Conservation (phyloP, 1,140 invertebrate species). For the Pachyrhynchus sulphureomaculatus region DNA sequence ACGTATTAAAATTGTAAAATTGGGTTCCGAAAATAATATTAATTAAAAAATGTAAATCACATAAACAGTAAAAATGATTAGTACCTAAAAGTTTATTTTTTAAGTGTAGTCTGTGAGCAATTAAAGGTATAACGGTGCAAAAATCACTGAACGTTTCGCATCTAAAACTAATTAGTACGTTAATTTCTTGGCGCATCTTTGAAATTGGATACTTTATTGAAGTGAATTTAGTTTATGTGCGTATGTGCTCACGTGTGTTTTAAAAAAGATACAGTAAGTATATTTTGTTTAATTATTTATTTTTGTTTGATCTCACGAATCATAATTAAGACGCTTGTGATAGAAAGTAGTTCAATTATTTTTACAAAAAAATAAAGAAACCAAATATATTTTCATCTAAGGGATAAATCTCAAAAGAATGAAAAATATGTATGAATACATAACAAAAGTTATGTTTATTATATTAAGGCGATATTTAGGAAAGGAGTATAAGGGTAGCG, state of each 20-base stretch:
- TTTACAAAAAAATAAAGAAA: no score
- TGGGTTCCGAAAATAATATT: background rate
- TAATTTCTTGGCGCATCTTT: slow-evolving; percentile 11
- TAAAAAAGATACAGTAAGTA: background rate
- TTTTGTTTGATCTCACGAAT: no score
- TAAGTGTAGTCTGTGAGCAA: slow-evolving; percentile 2
- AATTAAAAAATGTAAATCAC: background rate
- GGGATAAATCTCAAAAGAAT: no score
- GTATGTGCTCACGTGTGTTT: background rate
- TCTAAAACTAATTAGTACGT: slow-evolving; percentile 11
- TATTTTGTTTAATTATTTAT: no score
- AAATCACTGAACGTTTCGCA: slow-evolving; percentile 18
- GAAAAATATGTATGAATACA: no score
- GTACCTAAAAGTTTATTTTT: slow-evolving; percentile 1
- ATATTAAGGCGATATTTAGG: no score
- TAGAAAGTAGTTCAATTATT: no score
- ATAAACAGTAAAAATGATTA: slow-evolving; percentile 5
- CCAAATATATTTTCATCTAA: no score
- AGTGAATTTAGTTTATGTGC: slow-evolving; percentile 8
- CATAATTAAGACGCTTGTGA: no score
- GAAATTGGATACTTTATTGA: slow-evolving; percentile 1
- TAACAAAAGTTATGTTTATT: no score
- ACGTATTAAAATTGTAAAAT: background rate
- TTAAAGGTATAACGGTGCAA: slow-evolving; percentile 8
- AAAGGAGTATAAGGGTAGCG: no score